Evolutionary conservation across 2,888 invertebrate species (phyloP), one percentile per base, ranked within the genome.

Genomic region (Eupithecia abbreviata): DNA sequence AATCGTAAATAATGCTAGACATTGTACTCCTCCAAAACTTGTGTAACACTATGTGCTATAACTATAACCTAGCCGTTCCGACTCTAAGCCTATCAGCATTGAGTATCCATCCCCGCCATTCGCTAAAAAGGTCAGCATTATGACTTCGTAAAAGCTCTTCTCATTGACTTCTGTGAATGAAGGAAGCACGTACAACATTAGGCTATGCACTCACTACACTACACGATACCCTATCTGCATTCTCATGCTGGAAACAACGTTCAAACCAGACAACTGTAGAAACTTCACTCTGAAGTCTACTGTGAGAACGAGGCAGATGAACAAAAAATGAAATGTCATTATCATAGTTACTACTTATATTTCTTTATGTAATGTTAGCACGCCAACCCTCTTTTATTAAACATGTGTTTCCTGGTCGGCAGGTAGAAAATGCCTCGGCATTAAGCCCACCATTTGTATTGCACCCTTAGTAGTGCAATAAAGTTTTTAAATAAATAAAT

Each of bases 181-280:
- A 0, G 97, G 97, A 62, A 90, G 84, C 98, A 98, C 4, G 95
- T 87, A 71, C 96, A 96, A 89, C 98, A 98, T 71, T 97, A 95
- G 0, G 96, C 96, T 83, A 96, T 89, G 96, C 96, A 1, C 95
- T 95, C 2, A 96, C 91, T 30, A 30, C 30, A 30, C 30, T 0
- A 98, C 97, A 82, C 98, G 96, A 0, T 95, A 91, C 2, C 97
- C n/a, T n/a, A n/a, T n/a, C n/a, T n/a, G n/a, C n/a, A n/a, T n/a
- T n/a, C n/a, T n/a, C 43, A 97, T 86, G 90, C 98, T 96, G 84
- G 97, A 98, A 0, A 93, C 91, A 0, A 98, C 96, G 83, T 94
- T 95, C 13, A 97, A 82, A 13, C 98, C 98, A 71, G 98, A 98
- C 73, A 97, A 95, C 91, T 99, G 98, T 0, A 98, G 93, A 85